Evolutionary conservation across 2,113 vertebrate species (phyloP), one percentile per base, ranked within the genome.

Genomic region (Psilopsiagon aurifrons): DNA sequence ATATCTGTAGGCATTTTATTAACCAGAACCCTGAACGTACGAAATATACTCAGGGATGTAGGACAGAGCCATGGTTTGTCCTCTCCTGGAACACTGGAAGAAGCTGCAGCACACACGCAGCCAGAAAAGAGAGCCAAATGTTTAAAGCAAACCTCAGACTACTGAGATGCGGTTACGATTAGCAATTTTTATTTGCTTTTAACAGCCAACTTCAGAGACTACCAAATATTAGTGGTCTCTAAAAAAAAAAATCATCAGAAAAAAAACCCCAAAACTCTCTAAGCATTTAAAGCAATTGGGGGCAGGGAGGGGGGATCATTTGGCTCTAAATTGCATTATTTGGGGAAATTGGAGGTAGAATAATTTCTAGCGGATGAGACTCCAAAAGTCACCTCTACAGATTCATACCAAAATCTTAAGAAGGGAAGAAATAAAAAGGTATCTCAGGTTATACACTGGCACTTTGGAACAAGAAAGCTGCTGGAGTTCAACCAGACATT

Each of bases 21-120:
- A 94, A 86, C n/a, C 41, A 74, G 37, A 90, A 62, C 13, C 59
- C 76, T 55, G 28, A 10, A 67, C 16, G 17, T 47, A 92, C 29
- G 64, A 83, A 92, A 84, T 11, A 64, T 86, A 74, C 64, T 63
- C 29, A 52, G 49, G 29, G n/a, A 47, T 67, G 31, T 17, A 90
- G 35, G 60, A 94, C 64, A 84, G 28, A 83, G 57, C 8, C 16
- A 86, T 39, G 55, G 55, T 68, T 92, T 95, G 83, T 94, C 64
- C 60, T 88, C 33, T 81, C 29, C 25, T 70, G 46, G 51, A 83
- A 74, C 17, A 35, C 15, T 68, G 60, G 23, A 86, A 88, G 33
- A 93, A 46, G 54, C 37, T 63, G 43, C 55, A 90, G 76, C 25
- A 51, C n/a, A 51, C 14, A 82, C 6, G 35, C 60, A 71, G 60